Evolutionary conservation across 2,797 vertebrate genomes (phyloP).

Genomic region (Chelidonichthys spinosus): DNA sequence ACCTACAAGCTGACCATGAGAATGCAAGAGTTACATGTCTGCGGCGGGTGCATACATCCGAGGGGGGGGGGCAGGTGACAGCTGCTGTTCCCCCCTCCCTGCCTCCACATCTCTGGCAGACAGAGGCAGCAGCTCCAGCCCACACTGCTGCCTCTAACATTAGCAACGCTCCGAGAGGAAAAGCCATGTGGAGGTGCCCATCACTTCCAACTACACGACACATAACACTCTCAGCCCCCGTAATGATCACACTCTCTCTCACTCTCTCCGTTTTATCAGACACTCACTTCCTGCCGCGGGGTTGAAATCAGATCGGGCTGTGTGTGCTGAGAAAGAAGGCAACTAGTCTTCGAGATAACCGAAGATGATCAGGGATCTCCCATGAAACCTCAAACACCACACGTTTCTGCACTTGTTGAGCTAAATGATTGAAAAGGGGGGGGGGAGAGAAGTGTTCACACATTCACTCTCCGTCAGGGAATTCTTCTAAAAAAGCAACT

Average conservation of each 20-base stretch:
- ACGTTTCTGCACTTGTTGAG: slow-evolving; percentile 18
- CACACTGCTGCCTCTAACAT: slow-evolving; percentile 72
- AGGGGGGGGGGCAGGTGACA: slow-evolving; percentile 71
- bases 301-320: slow-evolving; percentile 40
- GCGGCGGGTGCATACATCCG: slow-evolving; percentile 30
- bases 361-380: slow-evolving; percentile 5
- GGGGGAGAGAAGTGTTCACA: not conserved
- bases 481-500: slow-evolving; percentile 39
- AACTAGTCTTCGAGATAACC: slow-evolving; percentile 7
- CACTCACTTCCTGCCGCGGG: slow-evolving; percentile 64
- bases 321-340: slow-evolving; percentile 46
- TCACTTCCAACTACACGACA: slow-evolving; percentile 54
- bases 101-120: slow-evolving; percentile 41
- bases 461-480: not conserved
- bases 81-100: slow-evolving; percentile 60
- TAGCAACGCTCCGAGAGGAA: slow-evolving; percentile 69
- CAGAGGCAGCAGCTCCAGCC: slow-evolving; percentile 66
- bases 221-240: slow-evolving; percentile 37
- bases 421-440: not conserved
- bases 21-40: slow-evolving; percentile 23
- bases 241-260: slow-evolving; percentile 45
- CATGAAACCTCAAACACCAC: slow-evolving; percentile 3
- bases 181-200: slow-evolving; percentile 76
- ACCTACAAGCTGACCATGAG: not conserved
- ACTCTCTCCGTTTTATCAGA: slow-evolving; percentile 32